Evolutionary conservation across 2,113 vertebrate species (phyloP), one percentile per base, ranked within the genome.

Genomic region (Panthera leo): DNA sequence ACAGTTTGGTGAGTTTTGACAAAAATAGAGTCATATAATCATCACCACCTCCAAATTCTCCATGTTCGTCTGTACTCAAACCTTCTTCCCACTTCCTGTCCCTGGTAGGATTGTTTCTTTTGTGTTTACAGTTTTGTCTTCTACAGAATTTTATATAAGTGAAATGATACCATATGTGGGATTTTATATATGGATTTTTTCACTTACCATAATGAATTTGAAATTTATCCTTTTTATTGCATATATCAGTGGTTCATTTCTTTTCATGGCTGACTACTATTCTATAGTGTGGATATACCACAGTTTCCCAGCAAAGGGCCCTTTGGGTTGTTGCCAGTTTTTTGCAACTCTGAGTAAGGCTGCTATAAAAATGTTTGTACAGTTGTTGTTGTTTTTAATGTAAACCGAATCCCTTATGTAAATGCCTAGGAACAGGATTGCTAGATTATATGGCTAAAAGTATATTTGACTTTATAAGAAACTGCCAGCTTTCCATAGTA

Each of bases 21-120:
- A 68, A 45, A 27, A 27, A 6, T 5, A 67, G 0, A 5, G 8
- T 21, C 34, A 27, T 1, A 0, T 14, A 23, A 45, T 2, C 5
- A 29, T 58, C 12, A 39, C 23, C 5, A 19, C 29, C 23, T 8
- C 2, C 10, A 29, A 42, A 27, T 45, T 63, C 21, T 91, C 10
- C 15, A n/a, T 16, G 18, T 2, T 15, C 2, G 16, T 94, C 53
- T 42, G 9, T 11, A 42, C 31, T 48, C 36, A 80, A 48, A 1
- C 0, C 21, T 55, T 39, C n/a, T 21, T 39, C 29, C 58, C 12
- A 48, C 8, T 55, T 67, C 51, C 34, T 34, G 10, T 15, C 13
- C 48, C 42, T 67, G 23, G 16, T 12, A 73, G 45, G 21, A 36
- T 58, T 42, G 2, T 53, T 92, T 39, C 91, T 71, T 79, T 34